Percentiles rank a stretch among this genome's conserved stretches.
Evolutionary conservation across 2,888 invertebrate genomes (phyloP).

Genomic region (Drosophila mercatorum): DNA sequence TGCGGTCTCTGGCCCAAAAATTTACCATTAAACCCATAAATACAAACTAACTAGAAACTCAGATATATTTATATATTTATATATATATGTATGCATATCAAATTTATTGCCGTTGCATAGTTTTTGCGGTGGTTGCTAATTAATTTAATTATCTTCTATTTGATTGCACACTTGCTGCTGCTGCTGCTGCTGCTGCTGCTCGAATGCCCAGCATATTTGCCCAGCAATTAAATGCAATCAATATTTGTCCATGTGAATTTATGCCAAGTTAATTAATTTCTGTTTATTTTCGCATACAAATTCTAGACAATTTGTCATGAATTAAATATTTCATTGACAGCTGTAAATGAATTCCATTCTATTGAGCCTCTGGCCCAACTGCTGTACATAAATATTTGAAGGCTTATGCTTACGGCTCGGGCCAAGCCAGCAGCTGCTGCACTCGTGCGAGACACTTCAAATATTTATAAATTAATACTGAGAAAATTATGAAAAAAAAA

Average conservation of each 20-base stretch:
- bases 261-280: constrained; percentile 16
- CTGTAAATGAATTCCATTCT: not conserved
- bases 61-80: not conserved
- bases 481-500: not conserved
- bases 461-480: not conserved
- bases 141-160: constrained; percentile 32
- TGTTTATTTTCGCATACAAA: not conserved
- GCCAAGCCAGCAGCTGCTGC: not conserved
- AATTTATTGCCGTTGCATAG: constrained; percentile 13
- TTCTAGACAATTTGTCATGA: not conserved
- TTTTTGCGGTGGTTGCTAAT: constrained; percentile 30
- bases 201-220: constrained; percentile 12
- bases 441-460: not conserved
- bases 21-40: not conserved
- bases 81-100: not conserved
- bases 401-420: not conserved
- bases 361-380: not conserved
- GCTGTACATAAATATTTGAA: not conserved
- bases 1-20: constrained; percentile 22
- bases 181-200: constrained; percentile 22
- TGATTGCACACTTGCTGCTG: constrained; percentile 24
- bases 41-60: not conserved
- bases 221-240: constrained; percentile 15
- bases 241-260: constrained; percentile 9
- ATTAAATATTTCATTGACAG: constrained; percentile 1